Conservation (phyloP, 2,888 invertebrate genomes). For the Melanchra persicariae region DNA sequence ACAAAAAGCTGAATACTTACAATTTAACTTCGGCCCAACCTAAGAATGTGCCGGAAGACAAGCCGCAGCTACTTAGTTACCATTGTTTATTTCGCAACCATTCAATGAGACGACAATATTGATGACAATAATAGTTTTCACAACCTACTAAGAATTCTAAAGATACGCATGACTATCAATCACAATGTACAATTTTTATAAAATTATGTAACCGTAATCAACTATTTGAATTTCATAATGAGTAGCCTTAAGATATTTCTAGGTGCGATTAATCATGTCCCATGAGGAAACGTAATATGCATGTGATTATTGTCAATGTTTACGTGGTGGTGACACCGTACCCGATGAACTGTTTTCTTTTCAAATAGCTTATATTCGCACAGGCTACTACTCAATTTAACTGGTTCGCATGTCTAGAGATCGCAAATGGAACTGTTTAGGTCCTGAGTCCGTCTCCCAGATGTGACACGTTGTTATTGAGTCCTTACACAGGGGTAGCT, state of each 20-base stretch:
- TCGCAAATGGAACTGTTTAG: too few species aligned
- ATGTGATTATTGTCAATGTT: conserved; percentile 37
- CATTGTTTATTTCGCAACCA: conserved; percentile 21
- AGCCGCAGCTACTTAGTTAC: conserved; percentile 9
- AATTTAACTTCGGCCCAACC: not conserved
- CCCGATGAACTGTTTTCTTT: conserved; percentile 13
- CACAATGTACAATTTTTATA: conserved; percentile 41
- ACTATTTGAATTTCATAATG: conserved; percentile 54
- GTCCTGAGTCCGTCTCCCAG: not conserved
- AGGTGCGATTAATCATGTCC: conserved; percentile 60
- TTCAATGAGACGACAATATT: conserved; percentile 22
- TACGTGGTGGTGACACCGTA: conserved; percentile 34
- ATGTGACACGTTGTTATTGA: not conserved
- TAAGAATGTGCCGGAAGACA: conserved; percentile 21
- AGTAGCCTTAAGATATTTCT: conserved; percentile 44
- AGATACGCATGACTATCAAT: conserved; percentile 60
- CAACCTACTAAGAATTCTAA: conserved; percentile 36
- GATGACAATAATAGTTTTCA: conserved; percentile 45
- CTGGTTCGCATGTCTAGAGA: not conserved
- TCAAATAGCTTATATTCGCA: not conserved
- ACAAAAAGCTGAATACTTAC: conserved; percentile 1
- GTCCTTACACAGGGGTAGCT: not conserved
- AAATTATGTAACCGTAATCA: conserved; percentile 50
- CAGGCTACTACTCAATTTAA: not conserved
- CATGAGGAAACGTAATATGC: conserved; percentile 42